Evolutionary conservation across 2,113 vertebrate genomes (phyloP).

Genomic region (Scophthalmus maximus): DNA sequence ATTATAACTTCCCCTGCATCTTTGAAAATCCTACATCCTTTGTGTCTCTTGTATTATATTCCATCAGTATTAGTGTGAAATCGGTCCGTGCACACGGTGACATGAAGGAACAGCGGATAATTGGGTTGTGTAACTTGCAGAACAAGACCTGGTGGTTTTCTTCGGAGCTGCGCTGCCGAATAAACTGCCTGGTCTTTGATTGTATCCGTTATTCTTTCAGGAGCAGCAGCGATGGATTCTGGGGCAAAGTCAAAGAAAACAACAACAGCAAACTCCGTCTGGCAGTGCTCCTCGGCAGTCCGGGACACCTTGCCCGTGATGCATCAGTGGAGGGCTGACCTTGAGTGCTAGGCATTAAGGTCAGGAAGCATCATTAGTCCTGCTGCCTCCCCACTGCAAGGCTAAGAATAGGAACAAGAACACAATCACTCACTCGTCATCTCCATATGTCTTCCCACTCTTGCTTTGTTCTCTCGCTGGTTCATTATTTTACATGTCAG

Average conservation of each 20-base stretch:
- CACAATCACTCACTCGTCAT: conserved; percentile 60
- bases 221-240: conserved; percentile 71
- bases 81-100: conserved; percentile 5
- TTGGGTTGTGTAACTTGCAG: conserved; percentile 1
- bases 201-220: conserved; percentile 54
- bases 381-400: conserved; percentile 58
- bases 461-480: background rate
- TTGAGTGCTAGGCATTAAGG: conserved; percentile 77
- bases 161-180: conserved; percentile 23
- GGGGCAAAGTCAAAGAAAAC: conserved; percentile 78
- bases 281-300: conserved; percentile 56
- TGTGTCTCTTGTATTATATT: conserved; percentile 11
- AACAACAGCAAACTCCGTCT: conserved; percentile 74
- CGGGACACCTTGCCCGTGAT: conserved; percentile 77
- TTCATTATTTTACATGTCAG: conserved; percentile 4
- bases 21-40: background rate
- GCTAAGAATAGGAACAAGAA: conserved; percentile 73
- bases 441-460: conserved; percentile 30
- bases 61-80: conserved; percentile 12
- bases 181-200: conserved; percentile 53
- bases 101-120: conserved; percentile 33
- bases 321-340: conserved; percentile 78
- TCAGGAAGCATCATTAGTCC: conserved; percentile 78
- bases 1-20: background rate
- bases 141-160: conserved; percentile 29